Evolutionary conservation across 2,113 vertebrate genomes (phyloP).

Genomic region (Microcebus murinus): DNA sequence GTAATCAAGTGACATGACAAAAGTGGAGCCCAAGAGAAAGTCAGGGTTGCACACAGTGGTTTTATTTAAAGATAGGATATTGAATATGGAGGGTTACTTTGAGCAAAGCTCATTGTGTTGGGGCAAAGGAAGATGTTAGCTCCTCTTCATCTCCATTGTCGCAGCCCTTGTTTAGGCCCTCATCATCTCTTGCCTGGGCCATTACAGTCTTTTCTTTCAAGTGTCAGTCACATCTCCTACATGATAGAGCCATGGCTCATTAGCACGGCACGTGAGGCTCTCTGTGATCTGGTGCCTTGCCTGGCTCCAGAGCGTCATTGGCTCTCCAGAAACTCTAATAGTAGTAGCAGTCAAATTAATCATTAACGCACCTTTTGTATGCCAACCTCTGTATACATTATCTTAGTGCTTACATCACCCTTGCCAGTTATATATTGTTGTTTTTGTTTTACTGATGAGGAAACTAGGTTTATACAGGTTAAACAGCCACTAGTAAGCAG

Average conservation of each 20-base stretch:
- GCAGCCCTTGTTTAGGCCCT: accelerated
- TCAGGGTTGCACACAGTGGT: neutral
- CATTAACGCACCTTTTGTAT: neutral
- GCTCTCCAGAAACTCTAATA: no score
- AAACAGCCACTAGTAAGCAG: neutral
- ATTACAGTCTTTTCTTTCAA: neutral
- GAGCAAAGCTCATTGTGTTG: neutral
- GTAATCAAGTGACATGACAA: neutral
- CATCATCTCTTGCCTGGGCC: neutral
- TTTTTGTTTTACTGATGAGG: neutral
- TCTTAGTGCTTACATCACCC: neutral
- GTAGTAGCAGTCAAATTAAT: neutral
- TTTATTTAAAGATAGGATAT: neutral
- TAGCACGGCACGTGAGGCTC: neutral
- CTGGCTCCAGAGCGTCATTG: neutral
- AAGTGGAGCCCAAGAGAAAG: neutral
- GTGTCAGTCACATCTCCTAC: neutral
- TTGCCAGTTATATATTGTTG: neutral
- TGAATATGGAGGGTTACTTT: neutral
- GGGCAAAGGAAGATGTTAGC: neutral
- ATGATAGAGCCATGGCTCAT: neutral
- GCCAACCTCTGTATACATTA: neutral
- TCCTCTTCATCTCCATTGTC: neutral
- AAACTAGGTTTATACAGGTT: neutral
- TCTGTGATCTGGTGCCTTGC: no score